Percentiles rank a stretch among this genome's conserved stretches.
Conservation (phyloP, 1,140 invertebrate species). For the Rhagoletis pomonella region DNA sequence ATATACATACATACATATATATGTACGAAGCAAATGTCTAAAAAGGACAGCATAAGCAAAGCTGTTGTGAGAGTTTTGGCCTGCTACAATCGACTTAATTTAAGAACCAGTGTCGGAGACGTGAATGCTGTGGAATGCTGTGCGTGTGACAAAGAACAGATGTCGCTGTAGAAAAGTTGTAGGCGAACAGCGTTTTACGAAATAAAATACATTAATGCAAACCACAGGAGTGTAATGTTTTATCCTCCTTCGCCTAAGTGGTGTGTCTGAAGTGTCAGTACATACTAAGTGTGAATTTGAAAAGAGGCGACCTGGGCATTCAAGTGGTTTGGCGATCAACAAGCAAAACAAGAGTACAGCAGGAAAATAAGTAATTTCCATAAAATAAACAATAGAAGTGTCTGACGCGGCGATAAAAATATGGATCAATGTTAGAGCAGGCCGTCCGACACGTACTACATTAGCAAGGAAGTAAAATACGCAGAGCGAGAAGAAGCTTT, state of each 20-base stretch:
- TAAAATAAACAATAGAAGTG: slow-evolving; percentile 7
- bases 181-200: not conserved
- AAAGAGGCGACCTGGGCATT: not conserved
- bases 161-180: not conserved
- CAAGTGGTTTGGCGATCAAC: not conserved
- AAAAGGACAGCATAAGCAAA: not conserved
- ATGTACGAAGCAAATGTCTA: not conserved
- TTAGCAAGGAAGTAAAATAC: not conserved
- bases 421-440: not conserved
- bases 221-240: not conserved
- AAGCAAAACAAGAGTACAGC: not conserved
- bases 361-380: not conserved
- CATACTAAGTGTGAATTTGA: not conserved
- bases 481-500: not conserved
- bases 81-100: not conserved
- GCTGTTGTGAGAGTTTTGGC: no score
- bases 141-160: not conserved
- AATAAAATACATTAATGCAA: not conserved
- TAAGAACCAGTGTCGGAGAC: not conserved
- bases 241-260: not conserved
- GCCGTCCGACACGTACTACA: not conserved
- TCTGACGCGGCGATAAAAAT: not conserved
- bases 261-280: not conserved
- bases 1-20: not conserved
- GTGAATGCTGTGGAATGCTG: not conserved